phyloP scores from a whole-genome alignment of 2,888 invertebrate genomes.

The Latheticus oryzae region DNA sequence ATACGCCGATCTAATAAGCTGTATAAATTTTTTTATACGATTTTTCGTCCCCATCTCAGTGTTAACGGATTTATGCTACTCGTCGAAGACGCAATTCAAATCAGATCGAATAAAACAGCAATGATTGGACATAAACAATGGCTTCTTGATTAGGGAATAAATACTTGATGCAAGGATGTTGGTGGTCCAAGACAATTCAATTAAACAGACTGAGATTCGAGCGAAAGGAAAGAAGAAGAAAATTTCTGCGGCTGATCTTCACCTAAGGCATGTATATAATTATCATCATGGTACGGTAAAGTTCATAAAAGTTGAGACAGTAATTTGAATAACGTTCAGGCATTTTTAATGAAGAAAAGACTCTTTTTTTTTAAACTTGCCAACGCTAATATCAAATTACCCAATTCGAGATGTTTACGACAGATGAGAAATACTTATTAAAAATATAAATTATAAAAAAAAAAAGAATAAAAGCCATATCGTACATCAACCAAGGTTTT shows the following conservation, averaged over 20 bases:
- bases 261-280: constrained; percentile 25
- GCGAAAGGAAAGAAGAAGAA: constrained; percentile 10
- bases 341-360: constrained; percentile 27
- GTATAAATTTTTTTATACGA: constrained; percentile 44
- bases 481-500: constrained; percentile 22
- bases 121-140: constrained; percentile 64
- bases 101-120: constrained; percentile 58
- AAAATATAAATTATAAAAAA: constrained; percentile 25
- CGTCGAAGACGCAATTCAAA: constrained; percentile 62
- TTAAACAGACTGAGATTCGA: constrained; percentile 50
- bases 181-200: constrained; percentile 65
- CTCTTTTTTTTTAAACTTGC: constrained; percentile 23
- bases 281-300: constrained; percentile 30
- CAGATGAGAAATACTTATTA: constrained; percentile 24
- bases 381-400: constrained; percentile 30
- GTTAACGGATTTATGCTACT: constrained; percentile 62
- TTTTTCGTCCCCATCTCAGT: constrained; percentile 54
- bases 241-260: constrained; percentile 1
- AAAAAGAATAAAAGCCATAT: too few relatives aligned
- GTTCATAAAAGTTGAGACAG: constrained; percentile 26
- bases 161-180: constrained; percentile 58
- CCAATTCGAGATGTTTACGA: constrained; percentile 26
- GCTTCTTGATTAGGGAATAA: constrained; percentile 63
- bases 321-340: constrained; percentile 26
- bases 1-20: constrained; percentile 21